Conservation (phyloP, 2,113 vertebrate genomes). For the Platysternon megacephalum region DNA sequence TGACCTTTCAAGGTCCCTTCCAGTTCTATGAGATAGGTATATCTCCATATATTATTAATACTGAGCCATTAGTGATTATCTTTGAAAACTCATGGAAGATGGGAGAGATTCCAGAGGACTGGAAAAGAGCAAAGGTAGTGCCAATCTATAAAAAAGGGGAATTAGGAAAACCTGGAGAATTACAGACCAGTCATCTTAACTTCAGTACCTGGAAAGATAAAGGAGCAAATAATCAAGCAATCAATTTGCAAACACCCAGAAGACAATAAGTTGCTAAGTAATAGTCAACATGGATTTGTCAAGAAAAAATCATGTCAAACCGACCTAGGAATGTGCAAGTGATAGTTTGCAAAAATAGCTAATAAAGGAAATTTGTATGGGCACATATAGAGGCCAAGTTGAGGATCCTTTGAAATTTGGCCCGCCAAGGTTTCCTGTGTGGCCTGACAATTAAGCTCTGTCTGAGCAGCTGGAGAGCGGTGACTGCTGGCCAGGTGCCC, state of each 20-base stretch:
- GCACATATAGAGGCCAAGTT: neutral
- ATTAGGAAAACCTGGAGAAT: neutral
- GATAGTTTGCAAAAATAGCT: neutral
- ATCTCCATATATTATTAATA: too few relatives aligned
- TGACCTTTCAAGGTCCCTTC: too few relatives aligned
- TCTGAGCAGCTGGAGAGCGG: too few relatives aligned
- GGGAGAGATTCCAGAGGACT: neutral
- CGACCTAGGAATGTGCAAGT: neutral
- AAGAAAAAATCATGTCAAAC: neutral
- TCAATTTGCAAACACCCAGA: neutral
- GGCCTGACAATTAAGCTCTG: too few relatives aligned
- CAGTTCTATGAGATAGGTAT: too few relatives aligned
- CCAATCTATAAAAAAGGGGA: neutral
- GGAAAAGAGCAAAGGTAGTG: neutral
- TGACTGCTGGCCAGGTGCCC: too few relatives aligned
- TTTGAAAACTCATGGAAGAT: neutral
- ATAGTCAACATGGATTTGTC: neutral
- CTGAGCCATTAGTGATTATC: neutral
- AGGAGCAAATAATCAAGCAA: neutral
- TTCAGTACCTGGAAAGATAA: neutral
- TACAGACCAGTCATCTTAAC: neutral
- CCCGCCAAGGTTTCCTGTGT: too few relatives aligned
- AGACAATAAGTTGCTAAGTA: neutral
- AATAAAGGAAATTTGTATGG: neutral
- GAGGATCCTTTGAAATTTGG: too few relatives aligned